Evolutionary conservation across 2,797 vertebrate species (phyloP).

Genomic region (Microcaecilia unicolor): DNA sequence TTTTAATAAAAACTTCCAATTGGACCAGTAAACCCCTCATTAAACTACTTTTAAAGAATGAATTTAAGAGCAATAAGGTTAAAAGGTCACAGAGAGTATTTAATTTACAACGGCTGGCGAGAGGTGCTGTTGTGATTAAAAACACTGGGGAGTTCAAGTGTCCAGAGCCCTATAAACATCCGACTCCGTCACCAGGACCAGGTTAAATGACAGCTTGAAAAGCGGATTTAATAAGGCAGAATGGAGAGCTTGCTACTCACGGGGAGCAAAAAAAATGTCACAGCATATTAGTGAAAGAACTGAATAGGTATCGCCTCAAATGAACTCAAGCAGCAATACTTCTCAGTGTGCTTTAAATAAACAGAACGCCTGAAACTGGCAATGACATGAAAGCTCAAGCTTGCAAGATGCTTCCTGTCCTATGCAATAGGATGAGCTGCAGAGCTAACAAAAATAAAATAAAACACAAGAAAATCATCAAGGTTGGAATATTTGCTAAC

Average conservation of each 20-base stretch:
- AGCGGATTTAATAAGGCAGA: conserved; percentile 56
- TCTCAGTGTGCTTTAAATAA: too few relatives aligned
- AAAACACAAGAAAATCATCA: too few relatives aligned
- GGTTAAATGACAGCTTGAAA: conserved; percentile 62
- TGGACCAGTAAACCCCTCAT: conserved; percentile 84
- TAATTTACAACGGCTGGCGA: conserved; percentile 68
- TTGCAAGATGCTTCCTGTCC: too few relatives aligned
- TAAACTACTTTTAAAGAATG: conserved; percentile 82
- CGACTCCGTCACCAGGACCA: conserved; percentile 43
- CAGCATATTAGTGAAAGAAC: not conserved
- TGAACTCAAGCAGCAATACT: too few relatives aligned
- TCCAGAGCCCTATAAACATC: conserved; percentile 44
- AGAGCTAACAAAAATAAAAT: too few relatives aligned
- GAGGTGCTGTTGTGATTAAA: conserved; percentile 58
- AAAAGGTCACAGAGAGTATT: conserved; percentile 65
- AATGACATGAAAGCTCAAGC: too few relatives aligned
- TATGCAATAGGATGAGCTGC: too few relatives aligned
- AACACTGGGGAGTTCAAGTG: conserved; percentile 47
- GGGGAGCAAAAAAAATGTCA: conserved; percentile 15
- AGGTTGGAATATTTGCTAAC: too few relatives aligned
- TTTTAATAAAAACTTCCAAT: conserved; percentile 82
- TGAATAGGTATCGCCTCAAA: not conserved
- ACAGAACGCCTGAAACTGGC: too few relatives aligned
- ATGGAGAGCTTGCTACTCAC: conserved; percentile 32
- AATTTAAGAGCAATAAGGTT: conserved; percentile 66